These are phyloP conservation scores for Xiphias gladius DNA, from an alignment of 2,113 vertebrate species.

Conservation along the genomic window DNA sequence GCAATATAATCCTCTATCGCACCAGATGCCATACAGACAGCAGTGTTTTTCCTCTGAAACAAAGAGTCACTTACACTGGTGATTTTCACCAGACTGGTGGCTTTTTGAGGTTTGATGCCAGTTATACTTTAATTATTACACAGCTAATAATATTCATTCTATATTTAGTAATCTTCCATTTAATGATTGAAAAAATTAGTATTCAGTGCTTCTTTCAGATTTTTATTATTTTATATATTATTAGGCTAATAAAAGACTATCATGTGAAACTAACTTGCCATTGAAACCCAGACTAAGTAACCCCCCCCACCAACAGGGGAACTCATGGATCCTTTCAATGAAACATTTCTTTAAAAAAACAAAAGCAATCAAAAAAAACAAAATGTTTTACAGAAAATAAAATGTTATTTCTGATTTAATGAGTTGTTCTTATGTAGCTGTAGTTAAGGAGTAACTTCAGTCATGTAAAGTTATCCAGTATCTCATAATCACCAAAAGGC, in stretches of 20 bases:
- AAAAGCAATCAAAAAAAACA: too few relatives aligned
- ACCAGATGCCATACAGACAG: constrained; percentile 54
- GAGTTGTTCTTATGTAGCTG: neutral
- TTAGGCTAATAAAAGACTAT: neutral
- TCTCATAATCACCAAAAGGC: neutral
- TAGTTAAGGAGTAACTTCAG: neutral
- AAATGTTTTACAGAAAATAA: neutral
- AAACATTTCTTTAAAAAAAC: neutral
- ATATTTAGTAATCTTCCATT: neutral
- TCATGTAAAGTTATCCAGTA: neutral
- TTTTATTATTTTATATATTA: neutral
- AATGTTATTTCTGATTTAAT: neutral
- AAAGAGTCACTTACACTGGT: constrained; percentile 13
- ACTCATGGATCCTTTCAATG: neutral
- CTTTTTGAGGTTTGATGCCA: neutral
- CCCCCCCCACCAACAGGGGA: neutral
- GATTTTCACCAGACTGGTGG: neutral
- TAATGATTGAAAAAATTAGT: neutral
- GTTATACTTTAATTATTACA: neutral
- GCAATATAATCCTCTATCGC: constrained; percentile 61
- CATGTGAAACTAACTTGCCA: neutral
- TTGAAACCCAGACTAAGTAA: neutral
- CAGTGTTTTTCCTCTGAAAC: constrained; percentile 26
- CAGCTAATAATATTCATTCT: neutral
- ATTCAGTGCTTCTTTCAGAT: neutral